A percentile compares a stretch with the other conserved stretches of the same genome.
Evolutionary conservation across 92 coral and sea anemone genomes (phyloP).

Genomic region (Zoanthus gigantus): DNA sequence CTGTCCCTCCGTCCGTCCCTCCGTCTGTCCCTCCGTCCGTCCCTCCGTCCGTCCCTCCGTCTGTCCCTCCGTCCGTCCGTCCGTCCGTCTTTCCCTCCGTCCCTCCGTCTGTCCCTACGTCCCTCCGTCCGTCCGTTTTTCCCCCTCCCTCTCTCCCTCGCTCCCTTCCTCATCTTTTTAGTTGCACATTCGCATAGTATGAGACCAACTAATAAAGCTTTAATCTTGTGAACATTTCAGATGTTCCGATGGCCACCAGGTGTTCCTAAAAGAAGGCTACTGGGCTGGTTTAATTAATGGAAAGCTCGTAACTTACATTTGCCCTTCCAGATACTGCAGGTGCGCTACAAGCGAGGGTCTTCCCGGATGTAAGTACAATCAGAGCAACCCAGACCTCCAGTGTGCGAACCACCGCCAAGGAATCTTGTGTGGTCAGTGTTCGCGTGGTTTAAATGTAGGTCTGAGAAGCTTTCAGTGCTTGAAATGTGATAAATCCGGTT

Average conservation of each 20-base stretch:
- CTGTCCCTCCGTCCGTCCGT: no score
- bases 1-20: no score
- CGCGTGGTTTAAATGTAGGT: constrained; percentile 78
- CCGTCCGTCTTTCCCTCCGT: no score
- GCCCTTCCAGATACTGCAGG: constrained; percentile 84
- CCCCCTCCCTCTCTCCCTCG: no score
- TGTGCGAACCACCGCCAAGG: constrained; percentile 83
- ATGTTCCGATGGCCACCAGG: constrained; percentile 60
- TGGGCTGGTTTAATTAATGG: constrained; percentile 87
- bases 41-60: no score
- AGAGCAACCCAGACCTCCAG: constrained; percentile 63
- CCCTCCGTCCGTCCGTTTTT: no score
- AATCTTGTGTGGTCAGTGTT: constrained; percentile 86
- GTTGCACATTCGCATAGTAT: no score
- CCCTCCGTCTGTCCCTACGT: no score
- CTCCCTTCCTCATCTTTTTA: no score
- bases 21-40: no score
- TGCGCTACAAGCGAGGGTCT: constrained; percentile 56
- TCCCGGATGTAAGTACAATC: constrained; percentile 80
- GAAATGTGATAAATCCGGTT: constrained; percentile 53
- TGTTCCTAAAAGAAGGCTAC: constrained; percentile 80
- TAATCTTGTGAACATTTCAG: constrained; percentile 35
- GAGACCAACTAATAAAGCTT: background rate
- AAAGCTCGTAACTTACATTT: constrained; percentile 79
- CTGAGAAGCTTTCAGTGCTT: constrained; percentile 72